A percentile compares a stretch with the other conserved stretches of the same genome.
phyloP scores from a whole-genome alignment of 2,888 invertebrate species.

The Andrena chrysosceles region DNA sequence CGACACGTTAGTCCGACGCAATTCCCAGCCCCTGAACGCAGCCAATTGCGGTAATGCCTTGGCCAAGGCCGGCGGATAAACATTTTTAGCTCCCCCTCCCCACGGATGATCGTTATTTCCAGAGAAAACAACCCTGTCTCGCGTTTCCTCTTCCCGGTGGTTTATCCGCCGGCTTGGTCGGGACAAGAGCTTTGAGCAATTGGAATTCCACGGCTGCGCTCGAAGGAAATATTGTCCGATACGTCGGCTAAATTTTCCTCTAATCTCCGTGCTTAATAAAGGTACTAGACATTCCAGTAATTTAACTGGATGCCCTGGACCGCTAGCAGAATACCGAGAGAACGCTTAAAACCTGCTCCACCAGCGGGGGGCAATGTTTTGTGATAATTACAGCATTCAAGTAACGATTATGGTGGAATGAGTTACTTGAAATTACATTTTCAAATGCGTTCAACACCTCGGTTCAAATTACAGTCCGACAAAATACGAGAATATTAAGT shows the following conservation, averaged over 20 bases:
- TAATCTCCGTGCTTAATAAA: conserved; percentile 33
- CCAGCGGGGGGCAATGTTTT: not conserved
- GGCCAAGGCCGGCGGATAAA: conserved; percentile 42
- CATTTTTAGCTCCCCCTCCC: conserved; percentile 43
- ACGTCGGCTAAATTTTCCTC: conserved; percentile 17
- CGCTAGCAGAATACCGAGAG: conserved; percentile 9
- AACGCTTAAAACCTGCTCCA: conserved; percentile 12
- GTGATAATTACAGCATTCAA: conserved; percentile 17
- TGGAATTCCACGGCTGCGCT: not conserved
- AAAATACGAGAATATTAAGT: not conserved
- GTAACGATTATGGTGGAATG: not conserved
- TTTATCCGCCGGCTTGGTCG: not conserved
- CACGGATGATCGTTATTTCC: conserved; percentile 58
- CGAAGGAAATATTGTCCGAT: not conserved
- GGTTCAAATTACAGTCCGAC: not conserved
- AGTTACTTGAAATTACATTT: conserved; percentile 19
- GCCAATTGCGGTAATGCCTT: conserved; percentile 72
- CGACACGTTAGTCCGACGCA: conserved; percentile 57
- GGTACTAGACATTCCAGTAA: conserved; percentile 33
- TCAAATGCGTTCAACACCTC: not conserved
- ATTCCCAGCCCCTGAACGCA: conserved; percentile 60
- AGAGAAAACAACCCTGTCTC: conserved; percentile 53
- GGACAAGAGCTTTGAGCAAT: not conserved
- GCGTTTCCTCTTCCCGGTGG: conserved; percentile 17
- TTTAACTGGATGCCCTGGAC: conserved; percentile 35